Evolutionary conservation across 2,797 vertebrate genomes (phyloP).

Genomic region (Fistularia tabacaria): DNA sequence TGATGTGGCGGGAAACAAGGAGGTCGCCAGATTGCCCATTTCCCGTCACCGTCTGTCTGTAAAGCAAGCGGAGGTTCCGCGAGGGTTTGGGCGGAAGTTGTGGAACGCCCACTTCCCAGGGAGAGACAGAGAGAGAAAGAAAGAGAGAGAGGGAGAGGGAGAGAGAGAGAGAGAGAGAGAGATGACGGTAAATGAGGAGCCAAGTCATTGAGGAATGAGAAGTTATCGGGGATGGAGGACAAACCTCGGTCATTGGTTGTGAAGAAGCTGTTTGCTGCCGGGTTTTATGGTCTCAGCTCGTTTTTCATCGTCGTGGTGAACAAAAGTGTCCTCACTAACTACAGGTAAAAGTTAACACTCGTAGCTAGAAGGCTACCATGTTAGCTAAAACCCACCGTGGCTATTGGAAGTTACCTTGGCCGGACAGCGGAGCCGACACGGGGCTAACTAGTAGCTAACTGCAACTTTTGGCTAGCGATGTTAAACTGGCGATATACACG

Average conservation of each 20-base stretch:
- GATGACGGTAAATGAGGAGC: conserved; percentile 38
- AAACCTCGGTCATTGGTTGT: conserved; percentile 80
- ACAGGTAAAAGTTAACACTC: conserved; percentile 75
- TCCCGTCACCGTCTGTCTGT: neutral
- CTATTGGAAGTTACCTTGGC: conserved; percentile 30
- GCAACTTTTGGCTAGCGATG: conserved; percentile 20
- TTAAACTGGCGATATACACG: too few species aligned
- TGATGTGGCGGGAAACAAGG: too few species aligned
- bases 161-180: conserved; percentile 6
- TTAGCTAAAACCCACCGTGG: conserved; percentile 43
- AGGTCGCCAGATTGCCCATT: neutral
- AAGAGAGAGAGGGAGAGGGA: neutral
- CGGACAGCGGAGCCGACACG: neutral
- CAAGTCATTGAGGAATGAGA: conserved; percentile 63
- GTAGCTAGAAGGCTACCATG: conserved; percentile 6
- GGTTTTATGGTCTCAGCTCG: conserved; percentile 90
- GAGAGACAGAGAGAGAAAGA: neutral
- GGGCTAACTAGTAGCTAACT: conserved; percentile 7
- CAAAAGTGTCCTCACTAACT: conserved; percentile 90
- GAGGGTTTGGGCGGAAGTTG: conserved; percentile 68
- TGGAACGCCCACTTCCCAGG: conserved; percentile 68
- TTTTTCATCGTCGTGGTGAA: conserved; percentile 93
- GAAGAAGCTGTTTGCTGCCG: conserved; percentile 84
- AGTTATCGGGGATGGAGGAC: conserved; percentile 82
- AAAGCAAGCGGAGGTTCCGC: too few species aligned